Base-by-base conservation (phyloP, 2,888 invertebrate genomes). In the Mythimna loreyi region DNA sequence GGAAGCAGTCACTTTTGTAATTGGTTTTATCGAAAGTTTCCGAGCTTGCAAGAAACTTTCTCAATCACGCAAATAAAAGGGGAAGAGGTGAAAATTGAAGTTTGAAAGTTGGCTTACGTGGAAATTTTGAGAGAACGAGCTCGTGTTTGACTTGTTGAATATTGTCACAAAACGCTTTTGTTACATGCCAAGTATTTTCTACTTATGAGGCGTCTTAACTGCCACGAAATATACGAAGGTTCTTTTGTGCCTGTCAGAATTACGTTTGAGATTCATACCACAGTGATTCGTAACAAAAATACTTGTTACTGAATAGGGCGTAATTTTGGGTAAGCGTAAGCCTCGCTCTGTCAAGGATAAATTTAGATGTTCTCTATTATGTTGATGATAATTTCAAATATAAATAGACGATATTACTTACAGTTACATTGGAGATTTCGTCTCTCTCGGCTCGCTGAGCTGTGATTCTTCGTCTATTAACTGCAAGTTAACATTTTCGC, bases 401-500 rank as follows among this genome's bases (percentile, higher is more conserved):
- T 53, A 53, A 21, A 53, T 21, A 43, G 2, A 28, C 28, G 11
- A n/a, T 11, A 23, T 78, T 89, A 93, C 94, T 92, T 84, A 94
- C 93, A 87, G 3, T 91, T 91, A 93, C 40, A 82, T 88, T 28
- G 91, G 86, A 66, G 87, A 80, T 78, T 91, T 92, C 13, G 72
- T 84, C 30, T 93, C 93, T 72, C 89, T 93, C 2, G 89, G 76
- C 45, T 94, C 94, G 68, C 87, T 92, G 23, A 92, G 78, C 56
- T 93, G 93, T 13, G 94, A 93, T 77, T 95, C 96, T 80, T 95
- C 95, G 57, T 93, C 90, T 65, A 95, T 95, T 69, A 95, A 85
- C 65, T 95, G 94, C 80, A 95, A 88, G 84, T 92, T 95, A 2
- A 94, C 84, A 81, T 91, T 93, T 68, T 95, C 95, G 82, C 79